Conservation (phyloP, 2,797 vertebrate species). For the Cryptoblepharus egeriae region DNA sequence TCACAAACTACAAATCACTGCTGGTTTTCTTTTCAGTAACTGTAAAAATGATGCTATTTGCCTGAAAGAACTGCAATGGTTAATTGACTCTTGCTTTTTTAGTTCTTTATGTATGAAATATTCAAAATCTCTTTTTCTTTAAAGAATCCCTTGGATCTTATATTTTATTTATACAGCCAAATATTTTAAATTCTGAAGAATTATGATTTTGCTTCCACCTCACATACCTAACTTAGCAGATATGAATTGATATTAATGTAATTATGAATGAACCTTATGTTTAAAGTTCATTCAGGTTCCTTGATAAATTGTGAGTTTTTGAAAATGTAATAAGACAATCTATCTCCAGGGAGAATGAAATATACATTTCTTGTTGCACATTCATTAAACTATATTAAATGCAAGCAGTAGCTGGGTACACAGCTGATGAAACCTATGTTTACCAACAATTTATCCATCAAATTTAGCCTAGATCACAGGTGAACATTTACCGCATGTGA, state of each 20-base stretch:
- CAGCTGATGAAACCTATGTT: background rate
- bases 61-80: background rate
- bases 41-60: background rate
- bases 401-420: background rate
- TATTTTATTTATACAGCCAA: slow-evolving; percentile 30
- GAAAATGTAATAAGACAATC: slow-evolving; percentile 20
- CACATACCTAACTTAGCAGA: slow-evolving; percentile 27
- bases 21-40: background rate
- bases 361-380: background rate
- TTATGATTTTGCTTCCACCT: slow-evolving; percentile 28
- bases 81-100: background rate
- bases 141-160: slow-evolving; percentile 1
- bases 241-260: slow-evolving; percentile 18
- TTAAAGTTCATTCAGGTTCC: slow-evolving; percentile 17
- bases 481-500: slow-evolving; percentile 10
- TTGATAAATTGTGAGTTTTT: slow-evolving; percentile 25
- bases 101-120: background rate
- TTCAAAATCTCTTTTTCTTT: background rate
- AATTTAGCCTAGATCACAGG: background rate
- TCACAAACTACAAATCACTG: background rate
- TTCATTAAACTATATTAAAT: slow-evolving; percentile 28
- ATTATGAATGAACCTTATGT: background rate
- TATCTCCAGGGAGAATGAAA: slow-evolving; percentile 12
- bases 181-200: slow-evolving; percentile 12
- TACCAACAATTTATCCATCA: background rate